Percentiles rank a stretch among this genome's conserved stretches.
Evolutionary conservation across 2,797 vertebrate species (phyloP).

Genomic region (Adrianichthys oophorus): DNA sequence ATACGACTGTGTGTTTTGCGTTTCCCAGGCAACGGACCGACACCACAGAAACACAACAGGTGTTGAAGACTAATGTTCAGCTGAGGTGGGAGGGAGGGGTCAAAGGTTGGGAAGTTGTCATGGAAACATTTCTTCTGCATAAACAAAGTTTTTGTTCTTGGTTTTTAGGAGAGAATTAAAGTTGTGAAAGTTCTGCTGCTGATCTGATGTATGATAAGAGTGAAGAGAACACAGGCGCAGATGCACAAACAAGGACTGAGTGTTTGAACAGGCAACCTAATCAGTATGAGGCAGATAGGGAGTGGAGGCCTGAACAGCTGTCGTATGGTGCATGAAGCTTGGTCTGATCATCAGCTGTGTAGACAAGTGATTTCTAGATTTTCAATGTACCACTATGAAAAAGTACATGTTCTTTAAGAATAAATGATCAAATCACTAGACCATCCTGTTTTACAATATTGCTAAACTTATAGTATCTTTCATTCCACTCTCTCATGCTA

Average conservation of each 20-base stretch:
- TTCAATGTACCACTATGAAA: no score
- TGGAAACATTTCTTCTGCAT: slow-evolving; percentile 49
- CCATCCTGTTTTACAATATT: no score
- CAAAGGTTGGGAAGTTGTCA: slow-evolving; percentile 67
- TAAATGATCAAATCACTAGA: no score
- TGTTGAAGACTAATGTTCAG: slow-evolving; percentile 51
- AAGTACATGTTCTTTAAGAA: no score
- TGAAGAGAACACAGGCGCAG: slow-evolving; percentile 16
- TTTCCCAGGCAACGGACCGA: slow-evolving; percentile 63
- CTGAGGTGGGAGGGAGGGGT: slow-evolving; percentile 35
- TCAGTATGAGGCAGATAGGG: slow-evolving; percentile 27
- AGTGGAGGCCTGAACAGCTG: slow-evolving; percentile 31
- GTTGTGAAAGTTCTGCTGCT: slow-evolving; percentile 21
- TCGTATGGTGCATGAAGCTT: no score
- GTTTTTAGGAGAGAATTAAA: slow-evolving; percentile 41
- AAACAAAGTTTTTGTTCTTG: slow-evolving; percentile 61
- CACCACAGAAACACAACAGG: slow-evolving; percentile 64
- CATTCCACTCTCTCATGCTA: no score
- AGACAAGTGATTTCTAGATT: no score
- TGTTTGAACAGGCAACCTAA: slow-evolving; percentile 26
- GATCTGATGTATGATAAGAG: slow-evolving; percentile 12
- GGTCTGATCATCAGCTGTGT: no score
- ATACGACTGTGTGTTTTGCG: slow-evolving; percentile 37
- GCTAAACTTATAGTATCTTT: no score
- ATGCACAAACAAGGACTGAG: neutral